Percentiles rank a stretch among this genome's conserved stretches.
Evolutionary conservation across 2,113 vertebrate genomes (phyloP).

Genomic region (Amazona guildingii): DNA sequence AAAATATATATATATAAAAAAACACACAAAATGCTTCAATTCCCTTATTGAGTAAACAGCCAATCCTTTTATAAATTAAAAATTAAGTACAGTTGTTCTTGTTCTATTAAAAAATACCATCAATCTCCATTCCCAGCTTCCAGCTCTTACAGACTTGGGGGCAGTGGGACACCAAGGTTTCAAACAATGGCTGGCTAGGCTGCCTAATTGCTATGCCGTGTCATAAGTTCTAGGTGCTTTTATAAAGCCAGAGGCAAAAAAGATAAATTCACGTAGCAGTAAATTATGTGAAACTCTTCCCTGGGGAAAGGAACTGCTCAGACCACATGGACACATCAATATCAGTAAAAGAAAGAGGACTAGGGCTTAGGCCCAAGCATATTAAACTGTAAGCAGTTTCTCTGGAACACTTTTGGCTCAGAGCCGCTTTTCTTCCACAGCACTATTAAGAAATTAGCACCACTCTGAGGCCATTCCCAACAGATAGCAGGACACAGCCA

Average conservation of each 20-base stretch:
- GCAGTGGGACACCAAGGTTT: conserved; percentile 16
- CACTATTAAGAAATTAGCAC: neutral
- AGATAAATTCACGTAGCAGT: neutral
- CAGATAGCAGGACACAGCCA: neutral
- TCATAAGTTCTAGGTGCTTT: conserved; percentile 2
- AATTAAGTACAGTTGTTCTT: conserved; percentile 60
- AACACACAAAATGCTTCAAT: conserved; percentile 59
- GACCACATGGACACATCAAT: neutral
- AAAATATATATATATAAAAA: neutral
- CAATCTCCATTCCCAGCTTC: neutral
- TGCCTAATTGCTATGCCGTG: neutral
- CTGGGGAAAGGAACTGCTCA: neutral
- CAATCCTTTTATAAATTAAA: conserved; percentile 60
- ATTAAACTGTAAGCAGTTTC: neutral
- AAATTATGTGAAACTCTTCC: neutral
- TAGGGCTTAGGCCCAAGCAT: neutral
- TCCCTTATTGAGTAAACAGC: conserved; percentile 62
- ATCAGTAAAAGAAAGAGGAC: neutral
- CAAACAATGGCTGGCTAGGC: neutral
- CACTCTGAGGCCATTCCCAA: neutral
- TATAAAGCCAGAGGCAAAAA: neutral
- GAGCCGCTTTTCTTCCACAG: neutral
- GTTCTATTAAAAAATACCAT: conserved; percentile 24
- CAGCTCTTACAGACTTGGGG: conserved; percentile 7
- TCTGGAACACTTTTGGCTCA: neutral